Evolutionary conservation across 2,888 invertebrate genomes (phyloP), one percentile per base, ranked within the genome.

Genomic region (Pyrochroa serraticornis): DNA sequence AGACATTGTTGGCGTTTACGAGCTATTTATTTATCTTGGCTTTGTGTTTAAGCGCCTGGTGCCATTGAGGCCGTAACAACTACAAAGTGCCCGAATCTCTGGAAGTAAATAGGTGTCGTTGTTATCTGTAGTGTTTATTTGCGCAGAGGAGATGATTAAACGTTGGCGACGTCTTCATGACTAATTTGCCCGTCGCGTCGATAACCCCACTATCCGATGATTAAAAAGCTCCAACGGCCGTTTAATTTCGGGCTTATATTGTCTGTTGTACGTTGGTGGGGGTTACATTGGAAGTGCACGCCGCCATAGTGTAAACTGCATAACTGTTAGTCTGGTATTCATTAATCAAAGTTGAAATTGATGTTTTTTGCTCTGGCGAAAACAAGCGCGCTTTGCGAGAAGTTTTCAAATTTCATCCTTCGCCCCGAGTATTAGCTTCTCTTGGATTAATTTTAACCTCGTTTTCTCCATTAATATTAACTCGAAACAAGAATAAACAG

Each of bases 321-420:
- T 67, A 70, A 68, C 70, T 66, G 69, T 68, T 61, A 67, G 69
- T 69, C 70, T 70, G 68, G 67, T 67, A 67, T 70, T 70, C 71
- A 71, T 72, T 72, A 72, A 72, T 72, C 72, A 71, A 72, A 72
- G 65, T 71, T 72, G 71, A 71, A 71, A 72, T 72, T 72, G 70
- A 68, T 51, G 64, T 70, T 72, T 70, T 71, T 71, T 70, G 62
- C 61, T 42, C 43, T 60, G 65, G 65, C 68, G 66, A 62, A 66
- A 67, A 60, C 69, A 66, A 70, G 64, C 66, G 67, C 69, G 56
- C 64, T 62, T 49, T 67, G 63, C 59, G 60, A 59, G 62, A 71
- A 71, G 65, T 69, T 71, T 68, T 22, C 62, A 66, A 72, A 69
- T 71, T 71, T 70, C 70, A 70, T 70, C 64, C 60, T 61, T 53